phyloP scores from a whole-genome alignment of 2,113 vertebrate species.

The Mesocricetus auratus region DNA sequence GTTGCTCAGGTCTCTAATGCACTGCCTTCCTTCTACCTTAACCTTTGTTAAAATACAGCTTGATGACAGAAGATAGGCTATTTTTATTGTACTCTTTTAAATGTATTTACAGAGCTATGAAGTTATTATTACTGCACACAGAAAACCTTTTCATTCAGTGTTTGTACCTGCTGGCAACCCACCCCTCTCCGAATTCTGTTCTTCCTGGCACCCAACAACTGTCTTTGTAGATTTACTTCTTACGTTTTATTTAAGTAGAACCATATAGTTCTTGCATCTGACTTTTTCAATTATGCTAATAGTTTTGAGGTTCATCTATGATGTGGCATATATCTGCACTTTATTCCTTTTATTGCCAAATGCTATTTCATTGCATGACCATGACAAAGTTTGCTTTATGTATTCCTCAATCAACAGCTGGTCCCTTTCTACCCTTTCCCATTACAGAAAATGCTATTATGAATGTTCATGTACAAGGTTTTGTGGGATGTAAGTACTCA shows the following conservation, averaged over 20 bases:
- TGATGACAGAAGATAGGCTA: neutral
- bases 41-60: neutral
- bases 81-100: neutral
- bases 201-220: too few relatives aligned
- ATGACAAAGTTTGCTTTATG: neutral
- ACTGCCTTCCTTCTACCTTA: neutral
- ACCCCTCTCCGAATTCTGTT: neutral
- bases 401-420: neutral
- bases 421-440: neutral
- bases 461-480: neutral
- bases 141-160: neutral
- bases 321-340: rapidly evolving
- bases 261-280: neutral
- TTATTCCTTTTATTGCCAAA: neutral
- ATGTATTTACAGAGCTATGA: neutral
- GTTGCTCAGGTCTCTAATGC: neutral
- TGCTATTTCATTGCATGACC: neutral
- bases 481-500: neutral
- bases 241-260: neutral
- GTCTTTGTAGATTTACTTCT: neutral
- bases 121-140: neutral
- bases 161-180: too few relatives aligned
- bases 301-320: neutral
- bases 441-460: neutral
- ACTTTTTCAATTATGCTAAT: neutral